Conservation (phyloP, 2,797 vertebrate species). For the Aeoliscus strigatus region DNA sequence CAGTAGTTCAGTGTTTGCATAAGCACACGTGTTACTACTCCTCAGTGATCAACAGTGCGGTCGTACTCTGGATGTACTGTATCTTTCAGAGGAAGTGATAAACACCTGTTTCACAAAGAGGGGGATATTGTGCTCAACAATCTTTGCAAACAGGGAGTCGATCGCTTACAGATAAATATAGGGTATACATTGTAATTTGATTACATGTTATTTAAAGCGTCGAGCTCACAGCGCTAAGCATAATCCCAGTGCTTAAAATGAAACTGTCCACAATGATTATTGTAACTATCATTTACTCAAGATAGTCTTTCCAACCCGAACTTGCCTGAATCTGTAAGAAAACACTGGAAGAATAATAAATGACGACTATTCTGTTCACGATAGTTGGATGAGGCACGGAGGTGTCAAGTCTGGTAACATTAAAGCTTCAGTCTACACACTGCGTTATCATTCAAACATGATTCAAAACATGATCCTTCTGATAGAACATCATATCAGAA, state of each 20-base stretch:
- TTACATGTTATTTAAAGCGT: slow-evolving; percentile 2
- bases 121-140: neutral
- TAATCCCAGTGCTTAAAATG: neutral
- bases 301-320: slow-evolving; percentile 1
- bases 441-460: neutral
- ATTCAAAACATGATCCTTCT: neutral
- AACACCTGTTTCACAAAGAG: neutral
- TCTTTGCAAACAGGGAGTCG: too few relatives aligned
- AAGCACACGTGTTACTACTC: neutral
- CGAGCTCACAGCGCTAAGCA: neutral
- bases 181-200: neutral
- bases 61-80: neutral
- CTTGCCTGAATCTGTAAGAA: neutral
- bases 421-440: neutral
- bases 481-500: too few relatives aligned
- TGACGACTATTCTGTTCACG: neutral
- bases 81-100: neutral
- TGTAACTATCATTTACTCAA: slow-evolving; percentile 2
- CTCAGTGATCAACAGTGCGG: neutral
- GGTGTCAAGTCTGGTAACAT: neutral
- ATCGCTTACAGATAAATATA: neutral
- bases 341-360: neutral
- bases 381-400: neutral
- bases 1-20: too few relatives aligned
- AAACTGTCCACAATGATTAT: neutral